Evolutionary conservation across 1,140 invertebrate genomes (phyloP), one percentile per base, ranked within the genome.

Genomic region (Spodoptera litura): DNA sequence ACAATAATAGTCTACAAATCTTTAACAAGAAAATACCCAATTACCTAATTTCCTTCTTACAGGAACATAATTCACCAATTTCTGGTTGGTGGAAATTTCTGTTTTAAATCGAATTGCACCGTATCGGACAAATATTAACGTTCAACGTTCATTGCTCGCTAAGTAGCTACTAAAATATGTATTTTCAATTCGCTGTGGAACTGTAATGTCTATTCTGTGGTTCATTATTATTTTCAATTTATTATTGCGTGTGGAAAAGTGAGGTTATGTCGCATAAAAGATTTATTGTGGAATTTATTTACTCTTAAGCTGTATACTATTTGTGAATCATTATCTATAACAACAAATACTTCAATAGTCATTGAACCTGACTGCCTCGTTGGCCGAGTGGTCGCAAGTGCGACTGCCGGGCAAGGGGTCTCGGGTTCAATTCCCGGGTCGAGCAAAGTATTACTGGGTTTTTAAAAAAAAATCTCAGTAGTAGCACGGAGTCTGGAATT

Each of bases 131-230:
- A 59, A 73, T 73, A 73, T 73, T 73, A 59, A 73, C 71, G 53
- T 20, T 15, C 38, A 11, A 20, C 10, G 56, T 12, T 35, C 71
- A 73, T 38, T 59, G 71, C 52, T 38, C 55, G 20, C 55, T 44
- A 73, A 44, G 71, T 73, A 73, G 71, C 49, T 73, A 73, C 53
- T 73, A 25, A 73, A 73, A 73, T 73, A 73, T 73, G 71, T 73
- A 73, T 73, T 73, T 59, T 56, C 71, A 73, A 73, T 73, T 73
- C 53, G 56, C 55, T 44, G 38, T 56, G 55, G 55, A 70, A 53
- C 66, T 52, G 66, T 52, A 51, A 52, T 70, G 51, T 52, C 66
- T 53, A 70, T 70, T 53, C 49, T 31, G 49, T 31, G 49, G 66
- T 52, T 70, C 66, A 70, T 70, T 70, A 70, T 49, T 53, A 49